phyloP scores from a whole-genome alignment of 2,888 invertebrate genomes.

The Hemithea aestivaria region DNA sequence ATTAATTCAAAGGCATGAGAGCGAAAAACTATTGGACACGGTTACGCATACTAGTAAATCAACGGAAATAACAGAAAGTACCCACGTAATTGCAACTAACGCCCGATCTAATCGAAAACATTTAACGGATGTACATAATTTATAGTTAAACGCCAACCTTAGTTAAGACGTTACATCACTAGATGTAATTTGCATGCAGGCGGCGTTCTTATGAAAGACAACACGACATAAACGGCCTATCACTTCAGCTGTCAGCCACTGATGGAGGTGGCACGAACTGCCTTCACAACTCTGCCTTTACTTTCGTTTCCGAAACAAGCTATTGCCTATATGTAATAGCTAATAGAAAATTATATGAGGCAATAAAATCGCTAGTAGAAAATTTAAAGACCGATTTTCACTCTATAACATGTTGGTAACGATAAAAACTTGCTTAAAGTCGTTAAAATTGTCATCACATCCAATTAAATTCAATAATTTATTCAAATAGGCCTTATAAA shows the following conservation, averaged over 20 bases:
- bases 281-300: constrained; percentile 2
- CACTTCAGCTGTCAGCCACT: constrained; percentile 15
- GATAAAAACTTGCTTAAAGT: too few species aligned
- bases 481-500: too few species aligned
- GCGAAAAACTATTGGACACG: too few species aligned
- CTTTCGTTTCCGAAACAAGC: constrained; percentile 1
- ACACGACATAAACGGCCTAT: constrained; percentile 38
- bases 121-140: constrained; percentile 16
- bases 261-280: constrained; percentile 11
- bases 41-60: too few species aligned
- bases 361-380: background rate
- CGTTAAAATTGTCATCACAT: too few species aligned
- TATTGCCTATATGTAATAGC: too few species aligned
- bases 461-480: too few species aligned
- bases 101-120: constrained; percentile 10
- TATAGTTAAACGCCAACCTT: constrained; percentile 18
- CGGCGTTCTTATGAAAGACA: constrained; percentile 30
- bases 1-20: too few species aligned
- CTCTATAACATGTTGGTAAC: too few species aligned
- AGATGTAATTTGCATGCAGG: constrained; percentile 34
- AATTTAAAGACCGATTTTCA: too few species aligned
- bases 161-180: constrained; percentile 36
- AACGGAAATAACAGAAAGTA: too few species aligned
- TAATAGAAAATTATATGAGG: background rate
- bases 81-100: background rate